These are phyloP conservation scores for Drosophila asahinai DNA, from an alignment of 1,140 invertebrate genomes.

Conservation along the genomic window DNA sequence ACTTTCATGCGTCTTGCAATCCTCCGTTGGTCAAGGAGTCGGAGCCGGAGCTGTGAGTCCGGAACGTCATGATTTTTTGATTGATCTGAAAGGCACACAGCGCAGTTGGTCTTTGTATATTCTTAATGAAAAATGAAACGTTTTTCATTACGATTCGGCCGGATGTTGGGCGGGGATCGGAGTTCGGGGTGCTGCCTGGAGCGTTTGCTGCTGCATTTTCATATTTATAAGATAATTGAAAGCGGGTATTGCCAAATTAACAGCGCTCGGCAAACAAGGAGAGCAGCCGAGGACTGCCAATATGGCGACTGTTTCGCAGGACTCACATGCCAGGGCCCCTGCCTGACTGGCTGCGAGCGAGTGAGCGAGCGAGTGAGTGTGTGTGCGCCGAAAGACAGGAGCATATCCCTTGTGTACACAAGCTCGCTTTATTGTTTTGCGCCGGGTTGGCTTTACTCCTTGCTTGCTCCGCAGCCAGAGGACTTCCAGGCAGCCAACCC, in stretches of 20 bases:
- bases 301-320: constrained; percentile 69
- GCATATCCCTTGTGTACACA: constrained; percentile 84
- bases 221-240: constrained; percentile 85
- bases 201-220: constrained; percentile 84
- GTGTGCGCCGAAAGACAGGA: constrained; percentile 63
- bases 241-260: constrained; percentile 85
- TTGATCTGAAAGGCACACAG: constrained; percentile 84
- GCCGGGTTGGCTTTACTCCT: constrained; percentile 71
- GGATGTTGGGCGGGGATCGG: constrained; percentile 19
- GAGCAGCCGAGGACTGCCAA: constrained; percentile 55
- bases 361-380: constrained; percentile 21
- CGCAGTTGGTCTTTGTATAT: constrained; percentile 75
- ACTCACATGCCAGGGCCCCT: constrained; percentile 15
- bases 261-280: constrained; percentile 81
- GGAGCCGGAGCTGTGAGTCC: constrained; percentile 1
- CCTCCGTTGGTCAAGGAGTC: constrained; percentile 29
- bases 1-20: constrained; percentile 66
- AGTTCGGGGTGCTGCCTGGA: constrained; percentile 37
- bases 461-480: constrained; percentile 25
- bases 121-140: constrained; percentile 82
- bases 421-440: constrained; percentile 84
- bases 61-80: constrained; percentile 79
- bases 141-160: constrained; percentile 71
- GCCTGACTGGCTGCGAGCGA: constrained; percentile 18
- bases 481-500: constrained; percentile 10